These are phyloP conservation scores for Pedetes capensis DNA, from an alignment of 2,113 vertebrate genomes.

Conservation along the genomic window DNA sequence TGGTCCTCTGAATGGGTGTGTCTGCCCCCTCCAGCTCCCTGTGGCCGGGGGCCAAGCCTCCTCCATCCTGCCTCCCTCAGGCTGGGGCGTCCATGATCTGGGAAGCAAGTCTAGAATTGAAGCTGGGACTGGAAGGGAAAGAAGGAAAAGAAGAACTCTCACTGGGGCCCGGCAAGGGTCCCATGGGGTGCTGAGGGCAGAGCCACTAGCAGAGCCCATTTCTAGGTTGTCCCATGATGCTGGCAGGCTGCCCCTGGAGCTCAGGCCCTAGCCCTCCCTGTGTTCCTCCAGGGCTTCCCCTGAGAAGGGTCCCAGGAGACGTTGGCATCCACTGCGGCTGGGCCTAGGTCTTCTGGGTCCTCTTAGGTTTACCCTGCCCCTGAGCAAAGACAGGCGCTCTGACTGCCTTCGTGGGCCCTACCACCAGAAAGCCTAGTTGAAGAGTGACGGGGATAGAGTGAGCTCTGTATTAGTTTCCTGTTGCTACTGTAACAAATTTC, in stretches of 20 bases:
- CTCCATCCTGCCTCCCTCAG: background rate
- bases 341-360: background rate
- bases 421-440: too few species aligned
- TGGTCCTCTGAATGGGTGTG: background rate
- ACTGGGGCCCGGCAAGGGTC: background rate
- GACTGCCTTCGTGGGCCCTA: background rate
- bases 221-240: accelerated
- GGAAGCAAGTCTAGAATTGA: accelerated
- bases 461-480: accelerated
- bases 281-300: background rate
- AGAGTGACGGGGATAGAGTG: background rate
- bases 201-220: background rate
- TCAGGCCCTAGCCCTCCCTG: background rate
- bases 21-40: background rate
- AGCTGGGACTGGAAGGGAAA: background rate
- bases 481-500: background rate
- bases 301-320: background rate
- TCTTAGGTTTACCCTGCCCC: background rate
- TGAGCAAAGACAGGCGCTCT: background rate
- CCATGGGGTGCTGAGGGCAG: too few species aligned
- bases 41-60: accelerated
- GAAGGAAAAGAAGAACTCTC: background rate
- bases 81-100: accelerated
- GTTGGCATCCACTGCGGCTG: too few species aligned
- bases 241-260: background rate